Conservation (phyloP, 2,113 vertebrate species). For the Syngnathus scovelli region DNA sequence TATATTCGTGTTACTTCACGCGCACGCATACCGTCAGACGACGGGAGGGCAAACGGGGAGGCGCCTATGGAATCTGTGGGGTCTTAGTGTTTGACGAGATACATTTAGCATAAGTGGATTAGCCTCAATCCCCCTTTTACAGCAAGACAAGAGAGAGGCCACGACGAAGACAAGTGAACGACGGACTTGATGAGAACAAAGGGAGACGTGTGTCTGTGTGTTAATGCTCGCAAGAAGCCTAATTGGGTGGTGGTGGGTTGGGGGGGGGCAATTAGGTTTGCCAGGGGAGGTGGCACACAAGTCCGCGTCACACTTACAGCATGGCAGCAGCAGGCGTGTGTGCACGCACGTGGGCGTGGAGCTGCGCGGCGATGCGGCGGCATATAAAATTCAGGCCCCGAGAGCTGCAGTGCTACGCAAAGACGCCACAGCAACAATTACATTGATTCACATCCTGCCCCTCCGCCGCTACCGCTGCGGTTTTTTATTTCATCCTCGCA, state of each 20-base stretch:
- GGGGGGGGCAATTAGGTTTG: slow-evolving; percentile 37
- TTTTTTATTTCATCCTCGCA: slow-evolving; percentile 3
- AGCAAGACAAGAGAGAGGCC: slow-evolving; percentile 44
- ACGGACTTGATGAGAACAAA: slow-evolving; percentile 31
- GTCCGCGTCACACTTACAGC: slow-evolving; percentile 27
- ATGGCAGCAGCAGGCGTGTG: slow-evolving; percentile 5
- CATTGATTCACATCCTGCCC: slow-evolving; percentile 9
- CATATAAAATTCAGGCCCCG: slow-evolving; percentile 16
- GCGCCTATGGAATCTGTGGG: slow-evolving; percentile 60
- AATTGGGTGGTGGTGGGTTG: slow-evolving; percentile 19
- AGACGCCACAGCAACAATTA: slow-evolving; percentile 8
- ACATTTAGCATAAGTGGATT: slow-evolving; percentile 72
- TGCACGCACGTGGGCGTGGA: slow-evolving; percentile 19
- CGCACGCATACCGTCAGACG: slow-evolving; percentile 40
- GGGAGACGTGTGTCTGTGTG: slow-evolving; percentile 31
- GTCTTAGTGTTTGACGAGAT: slow-evolving; percentile 67
- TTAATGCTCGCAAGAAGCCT: slow-evolving; percentile 22
- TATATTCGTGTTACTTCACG: slow-evolving; percentile 40
- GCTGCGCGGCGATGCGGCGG: slow-evolving; percentile 2
- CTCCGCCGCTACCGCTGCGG: not conserved
- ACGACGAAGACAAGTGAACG: slow-evolving; percentile 21
- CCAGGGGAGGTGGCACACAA: slow-evolving; percentile 30
- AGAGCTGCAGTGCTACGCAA: slow-evolving; percentile 1
- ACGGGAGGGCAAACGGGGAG: slow-evolving; percentile 50
- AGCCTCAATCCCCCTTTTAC: slow-evolving; percentile 61